Conservation (phyloP, 2,113 vertebrate genomes). For the Malaclemys terrapin region DNA sequence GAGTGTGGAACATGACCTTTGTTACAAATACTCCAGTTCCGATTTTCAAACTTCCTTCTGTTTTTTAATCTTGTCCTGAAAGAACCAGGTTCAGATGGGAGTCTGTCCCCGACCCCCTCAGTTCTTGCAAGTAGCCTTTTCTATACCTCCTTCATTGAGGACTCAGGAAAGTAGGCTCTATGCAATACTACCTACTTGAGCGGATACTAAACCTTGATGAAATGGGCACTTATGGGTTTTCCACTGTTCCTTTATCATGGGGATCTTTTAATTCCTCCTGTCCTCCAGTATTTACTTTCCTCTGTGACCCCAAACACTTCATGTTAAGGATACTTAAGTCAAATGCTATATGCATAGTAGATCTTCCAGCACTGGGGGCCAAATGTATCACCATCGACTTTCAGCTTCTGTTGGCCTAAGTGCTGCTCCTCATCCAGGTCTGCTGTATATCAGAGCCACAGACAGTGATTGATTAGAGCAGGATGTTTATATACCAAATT, state of each 20-base stretch:
- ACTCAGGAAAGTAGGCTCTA: not conserved
- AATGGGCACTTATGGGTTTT: not conserved
- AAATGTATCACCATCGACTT: not conserved
- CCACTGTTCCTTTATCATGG: not conserved
- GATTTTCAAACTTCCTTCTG: not conserved
- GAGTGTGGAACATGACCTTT: not conserved
- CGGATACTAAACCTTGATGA: not conserved
- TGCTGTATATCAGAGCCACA: not conserved
- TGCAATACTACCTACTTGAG: not conserved
- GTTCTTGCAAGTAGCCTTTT: not conserved
- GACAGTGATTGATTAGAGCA: not conserved
- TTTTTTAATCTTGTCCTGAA: not conserved
- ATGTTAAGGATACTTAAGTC: not conserved
- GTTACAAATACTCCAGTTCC: not conserved
- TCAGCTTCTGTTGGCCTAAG: not conserved
- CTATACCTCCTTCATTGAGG: not conserved
- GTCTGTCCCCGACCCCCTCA: not conserved
- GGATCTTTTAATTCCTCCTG: not conserved
- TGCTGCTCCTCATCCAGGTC: not conserved
- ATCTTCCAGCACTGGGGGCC: not conserved
- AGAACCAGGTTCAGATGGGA: not conserved
- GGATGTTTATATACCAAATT: not conserved
- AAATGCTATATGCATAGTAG: not conserved
- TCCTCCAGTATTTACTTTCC: not conserved
- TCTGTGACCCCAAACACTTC: not conserved